Evolutionary conservation across 2,113 vertebrate species (phyloP).

Genomic region (Cynopterus brachyotis): DNA sequence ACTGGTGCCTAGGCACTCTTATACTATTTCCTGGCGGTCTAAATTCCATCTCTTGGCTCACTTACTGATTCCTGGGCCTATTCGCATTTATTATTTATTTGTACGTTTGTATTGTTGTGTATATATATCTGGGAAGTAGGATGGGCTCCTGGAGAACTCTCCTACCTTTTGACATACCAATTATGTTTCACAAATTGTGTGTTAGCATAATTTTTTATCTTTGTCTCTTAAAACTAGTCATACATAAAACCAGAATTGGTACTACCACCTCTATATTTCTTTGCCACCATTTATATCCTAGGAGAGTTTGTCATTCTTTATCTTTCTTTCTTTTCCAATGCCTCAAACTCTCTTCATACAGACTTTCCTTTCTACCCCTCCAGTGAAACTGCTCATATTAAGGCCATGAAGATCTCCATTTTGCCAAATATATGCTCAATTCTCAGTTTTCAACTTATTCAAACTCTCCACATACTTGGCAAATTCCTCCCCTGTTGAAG

Average conservation of each 20-base stretch:
- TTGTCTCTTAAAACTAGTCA: background rate
- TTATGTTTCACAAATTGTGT: background rate
- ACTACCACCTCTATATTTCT: background rate
- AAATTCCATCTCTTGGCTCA: background rate
- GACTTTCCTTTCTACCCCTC: background rate
- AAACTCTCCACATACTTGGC: background rate
- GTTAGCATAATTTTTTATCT: background rate
- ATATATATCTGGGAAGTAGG: background rate
- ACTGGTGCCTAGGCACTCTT: fast-evolving
- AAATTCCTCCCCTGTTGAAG: background rate
- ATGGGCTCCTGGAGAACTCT: too few species aligned
- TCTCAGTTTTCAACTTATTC: background rate
- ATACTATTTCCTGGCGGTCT: background rate
- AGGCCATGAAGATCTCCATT: background rate
- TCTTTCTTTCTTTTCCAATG: background rate
- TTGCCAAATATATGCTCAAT: background rate
- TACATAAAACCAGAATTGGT: too few species aligned
- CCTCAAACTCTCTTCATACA: background rate
- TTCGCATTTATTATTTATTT: background rate
- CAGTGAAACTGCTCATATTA: background rate
- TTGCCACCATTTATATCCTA: background rate
- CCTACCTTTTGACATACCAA: background rate
- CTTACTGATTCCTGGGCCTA: background rate
- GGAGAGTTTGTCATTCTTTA: background rate
- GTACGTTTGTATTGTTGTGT: background rate